Evolutionary conservation across 1,140 invertebrate genomes (phyloP), one percentile per base, ranked within the genome.

Genomic region (Potamilus streckersoni): DNA sequence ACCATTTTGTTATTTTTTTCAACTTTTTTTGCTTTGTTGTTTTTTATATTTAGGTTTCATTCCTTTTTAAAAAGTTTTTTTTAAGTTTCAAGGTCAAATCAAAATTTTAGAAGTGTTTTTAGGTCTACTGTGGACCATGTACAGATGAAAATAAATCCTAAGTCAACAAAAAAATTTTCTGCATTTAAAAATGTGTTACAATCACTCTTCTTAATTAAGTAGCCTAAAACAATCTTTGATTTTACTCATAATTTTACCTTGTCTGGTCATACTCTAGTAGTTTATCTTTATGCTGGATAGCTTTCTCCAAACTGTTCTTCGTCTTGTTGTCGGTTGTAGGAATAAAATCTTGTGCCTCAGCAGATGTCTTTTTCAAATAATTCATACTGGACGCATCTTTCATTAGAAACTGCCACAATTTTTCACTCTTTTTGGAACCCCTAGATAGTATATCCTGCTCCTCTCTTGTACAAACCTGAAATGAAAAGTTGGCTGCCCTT

Each of bases 221-320:
- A 49, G 11, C 38, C 38, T 49, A 49, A 49, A 49, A 8, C 6
- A 11, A 49, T 49, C 4, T 49, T 49, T 49, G 6, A 8, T 20
- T 16, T 69, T 61, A 17, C 69, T 16, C n/a, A 68, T 62, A 14
- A 55, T 64, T 57, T 20, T 90, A 95, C 94, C 94, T 93, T 67
- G 94, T 95, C 76, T 93, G 92, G 89, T 98, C 96, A 91, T 93
- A 97, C 85, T 97, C 95, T 57, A 98, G 87, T 60, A 98, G 91
- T 75, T 93, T 93, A 83, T 98, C 93, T 77, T 96, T 93, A 73
- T 96, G 94, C 75, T 93, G 92, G 15, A 96, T 70, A 0, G 96
- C 96, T 79, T 93, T 92, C 70, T 94, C 92, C 76, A 90, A 82
- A n/a, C 82, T 82, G 3, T 83, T 74, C 23, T 84, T 69, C 62